Evolutionary conservation across 1,140 invertebrate species (phyloP).

Genomic region (Linepithema humile): DNA sequence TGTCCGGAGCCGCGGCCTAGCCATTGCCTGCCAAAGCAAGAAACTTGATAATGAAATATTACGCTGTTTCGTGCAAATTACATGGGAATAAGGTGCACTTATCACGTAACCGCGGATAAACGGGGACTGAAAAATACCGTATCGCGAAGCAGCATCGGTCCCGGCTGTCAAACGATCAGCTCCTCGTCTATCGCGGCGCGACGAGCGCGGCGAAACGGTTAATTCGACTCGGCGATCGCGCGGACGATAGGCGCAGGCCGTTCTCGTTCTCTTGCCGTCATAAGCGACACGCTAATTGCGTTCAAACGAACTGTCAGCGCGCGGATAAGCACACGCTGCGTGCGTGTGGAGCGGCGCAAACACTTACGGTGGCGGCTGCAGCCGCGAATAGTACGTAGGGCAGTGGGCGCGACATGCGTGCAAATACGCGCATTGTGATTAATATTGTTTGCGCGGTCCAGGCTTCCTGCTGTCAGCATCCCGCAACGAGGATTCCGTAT

Average conservation of each 20-base stretch:
- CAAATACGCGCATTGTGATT: conserved; percentile 74
- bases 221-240: conserved; percentile 76
- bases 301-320: conserved; percentile 83
- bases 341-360: conserved; percentile 46
- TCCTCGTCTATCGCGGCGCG: background rate
- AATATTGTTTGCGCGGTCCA: conserved; percentile 65
- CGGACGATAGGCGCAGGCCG: conserved; percentile 71
- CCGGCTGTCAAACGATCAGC: conserved; percentile 19
- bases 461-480: conserved; percentile 69
- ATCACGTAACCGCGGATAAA: background rate
- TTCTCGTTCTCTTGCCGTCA: conserved; percentile 67
- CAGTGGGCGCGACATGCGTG: conserved; percentile 52
- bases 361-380: conserved; percentile 44
- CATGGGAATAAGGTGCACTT: background rate
- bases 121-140: conserved; percentile 13
- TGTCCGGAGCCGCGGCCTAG: background rate
- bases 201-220: conserved; percentile 66
- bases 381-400: background rate
- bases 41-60: background rate
- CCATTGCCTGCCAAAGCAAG: background rate
- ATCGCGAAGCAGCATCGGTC: background rate
- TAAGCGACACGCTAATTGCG: conserved; percentile 80
- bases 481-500: conserved; percentile 67
- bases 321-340: conserved; percentile 75
- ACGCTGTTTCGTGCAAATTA: background rate